phyloP scores from a whole-genome alignment of 2,888 invertebrate genomes.

The Pyralis farinalis region DNA sequence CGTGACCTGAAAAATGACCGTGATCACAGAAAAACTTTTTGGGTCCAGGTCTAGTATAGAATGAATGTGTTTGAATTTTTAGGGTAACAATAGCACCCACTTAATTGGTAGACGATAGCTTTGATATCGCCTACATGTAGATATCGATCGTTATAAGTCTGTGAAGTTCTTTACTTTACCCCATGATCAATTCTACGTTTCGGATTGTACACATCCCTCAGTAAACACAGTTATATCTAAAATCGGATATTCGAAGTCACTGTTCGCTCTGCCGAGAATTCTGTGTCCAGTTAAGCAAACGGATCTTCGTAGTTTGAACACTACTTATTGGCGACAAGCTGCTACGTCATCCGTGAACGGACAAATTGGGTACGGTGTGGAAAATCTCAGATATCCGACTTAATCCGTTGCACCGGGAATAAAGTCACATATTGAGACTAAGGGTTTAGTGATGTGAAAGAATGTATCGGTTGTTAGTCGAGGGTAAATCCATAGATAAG shows the following conservation, averaged over 20 bases:
- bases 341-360: constrained; percentile 41
- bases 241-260: constrained; percentile 33
- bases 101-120: too few relatives aligned
- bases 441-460: constrained; percentile 5
- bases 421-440: constrained; percentile 2
- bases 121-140: too few relatives aligned
- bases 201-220: constrained; percentile 5
- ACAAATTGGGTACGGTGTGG: constrained; percentile 1
- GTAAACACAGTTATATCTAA: constrained; percentile 29
- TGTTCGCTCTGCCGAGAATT: constrained; percentile 52
- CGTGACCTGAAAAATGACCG: too few relatives aligned
- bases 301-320: constrained; percentile 40
- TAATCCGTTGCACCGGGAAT: constrained; percentile 5
- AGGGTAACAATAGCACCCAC: too few relatives aligned
- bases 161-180: too few relatives aligned
- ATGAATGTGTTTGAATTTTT: too few relatives aligned
- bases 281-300: constrained; percentile 47
- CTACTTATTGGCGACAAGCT: constrained; percentile 33
- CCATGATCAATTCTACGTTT: neutral
- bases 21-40: too few relatives aligned
- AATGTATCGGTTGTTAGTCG: constrained; percentile 1
- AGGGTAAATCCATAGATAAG: neutral
- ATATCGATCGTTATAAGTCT: too few relatives aligned
- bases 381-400: constrained; percentile 4
- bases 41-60: too few relatives aligned